phyloP scores from a whole-genome alignment of 2,888 invertebrate species.

The Hypomecis punctinalis region DNA sequence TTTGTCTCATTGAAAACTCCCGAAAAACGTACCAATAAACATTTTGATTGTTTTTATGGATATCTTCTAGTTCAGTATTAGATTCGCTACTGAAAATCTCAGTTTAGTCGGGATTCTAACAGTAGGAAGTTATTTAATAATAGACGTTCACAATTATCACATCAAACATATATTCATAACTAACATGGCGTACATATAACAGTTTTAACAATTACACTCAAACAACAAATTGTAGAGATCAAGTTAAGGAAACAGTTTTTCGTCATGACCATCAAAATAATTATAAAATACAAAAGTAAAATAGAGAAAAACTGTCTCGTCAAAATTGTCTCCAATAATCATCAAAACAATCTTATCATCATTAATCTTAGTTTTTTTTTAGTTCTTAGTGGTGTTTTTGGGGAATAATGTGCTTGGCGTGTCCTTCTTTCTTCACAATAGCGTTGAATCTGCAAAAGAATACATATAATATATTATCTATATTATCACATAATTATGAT shows the following conservation, averaged over 20 bases:
- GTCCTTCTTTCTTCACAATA: constrained; percentile 45
- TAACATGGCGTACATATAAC: neutral
- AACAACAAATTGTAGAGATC: constrained; percentile 3
- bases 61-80: no score
- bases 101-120: no score
- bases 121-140: neutral
- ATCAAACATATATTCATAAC: constrained; percentile 11
- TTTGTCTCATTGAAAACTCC: no score
- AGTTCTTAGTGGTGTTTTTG: constrained; percentile 27
- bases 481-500: neutral
- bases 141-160: neutral
- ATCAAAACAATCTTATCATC: neutral
- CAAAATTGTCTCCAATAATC: constrained; percentile 3
- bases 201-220: neutral
- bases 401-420: constrained; percentile 46
- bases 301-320: neutral
- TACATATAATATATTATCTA: neutral
- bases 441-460: constrained; percentile 43
- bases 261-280: neutral
- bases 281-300: neutral
- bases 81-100: no score
- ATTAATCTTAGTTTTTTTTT: no score
- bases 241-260: constrained; percentile 8
- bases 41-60: no score
- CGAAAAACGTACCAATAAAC: no score